Conservation (phyloP, 2,113 vertebrate species). For the Lycaon pictus region DNA sequence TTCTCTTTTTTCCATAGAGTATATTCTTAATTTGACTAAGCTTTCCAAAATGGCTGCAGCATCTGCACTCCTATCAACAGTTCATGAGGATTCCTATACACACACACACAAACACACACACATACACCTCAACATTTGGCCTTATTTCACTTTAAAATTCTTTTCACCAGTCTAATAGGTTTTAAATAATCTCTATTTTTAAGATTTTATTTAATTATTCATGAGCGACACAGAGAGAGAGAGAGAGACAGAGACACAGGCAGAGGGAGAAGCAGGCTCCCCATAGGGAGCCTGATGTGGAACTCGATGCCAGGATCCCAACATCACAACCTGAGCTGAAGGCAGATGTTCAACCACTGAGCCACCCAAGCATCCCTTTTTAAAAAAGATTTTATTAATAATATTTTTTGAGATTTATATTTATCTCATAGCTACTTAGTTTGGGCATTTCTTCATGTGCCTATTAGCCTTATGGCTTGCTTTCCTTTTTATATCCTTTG, state of each 20-base stretch:
- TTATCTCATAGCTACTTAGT: neutral
- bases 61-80: neutral
- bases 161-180: neutral
- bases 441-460: neutral
- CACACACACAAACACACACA: neutral
- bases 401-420: neutral
- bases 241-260: too few species aligned
- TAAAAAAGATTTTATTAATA: too few species aligned
- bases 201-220: too few species aligned
- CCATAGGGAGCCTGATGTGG: too few species aligned
- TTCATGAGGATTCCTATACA: neutral
- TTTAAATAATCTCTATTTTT: neutral
- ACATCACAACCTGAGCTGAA: too few species aligned
- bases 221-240: too few species aligned
- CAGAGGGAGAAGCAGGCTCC: too few species aligned
- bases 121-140: neutral
- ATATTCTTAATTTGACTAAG: neutral
- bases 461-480: neutral
- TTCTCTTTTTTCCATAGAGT: neutral
- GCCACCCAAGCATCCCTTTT: too few species aligned
- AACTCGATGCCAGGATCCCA: too few species aligned
- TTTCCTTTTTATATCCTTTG: conserved; percentile 6
- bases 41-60: neutral
- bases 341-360: too few species aligned
- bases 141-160: neutral